Percentiles rank a stretch among this genome's conserved stretches.
These are phyloP conservation scores for Fulica atra DNA, from an alignment of 2,113 vertebrate genomes.

Conservation along the genomic window DNA sequence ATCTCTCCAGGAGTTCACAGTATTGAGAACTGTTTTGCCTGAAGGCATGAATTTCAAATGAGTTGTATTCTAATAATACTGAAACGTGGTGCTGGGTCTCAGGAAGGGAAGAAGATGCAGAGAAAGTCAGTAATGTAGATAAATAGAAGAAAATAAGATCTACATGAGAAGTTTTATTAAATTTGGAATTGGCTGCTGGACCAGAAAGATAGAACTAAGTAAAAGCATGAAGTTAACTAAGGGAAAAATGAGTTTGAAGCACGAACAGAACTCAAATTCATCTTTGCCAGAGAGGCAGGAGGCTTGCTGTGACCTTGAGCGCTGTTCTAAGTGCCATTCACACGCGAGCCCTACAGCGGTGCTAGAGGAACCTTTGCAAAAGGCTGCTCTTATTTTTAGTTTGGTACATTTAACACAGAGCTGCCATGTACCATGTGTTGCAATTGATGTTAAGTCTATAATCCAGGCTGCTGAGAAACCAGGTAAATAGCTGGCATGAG, in stretches of 20 bases:
- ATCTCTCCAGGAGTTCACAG: not conserved
- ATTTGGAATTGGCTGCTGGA: conserved; percentile 25
- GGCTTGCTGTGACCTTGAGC: conserved; percentile 44
- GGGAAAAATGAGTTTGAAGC: conserved; percentile 33
- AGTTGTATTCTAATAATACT: not conserved
- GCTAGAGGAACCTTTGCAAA: fast-evolving
- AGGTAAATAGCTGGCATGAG: fast-evolving
- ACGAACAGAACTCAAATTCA: conserved; percentile 3
- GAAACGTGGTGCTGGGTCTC: not conserved
- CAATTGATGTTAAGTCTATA: not conserved
- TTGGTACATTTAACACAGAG: not conserved
- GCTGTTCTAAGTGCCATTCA: not conserved
- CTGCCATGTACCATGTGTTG: fast-evolving
- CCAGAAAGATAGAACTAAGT: conserved; percentile 25
- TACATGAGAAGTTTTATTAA: conserved; percentile 36
- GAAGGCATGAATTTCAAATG: not conserved
- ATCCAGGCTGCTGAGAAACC: not conserved
- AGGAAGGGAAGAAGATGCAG: not conserved
- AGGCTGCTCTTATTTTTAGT: not conserved
- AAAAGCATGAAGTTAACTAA: conserved; percentile 56
- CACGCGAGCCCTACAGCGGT: fast-evolving
- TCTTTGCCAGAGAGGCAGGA: not conserved
- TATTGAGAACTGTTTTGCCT: not conserved
- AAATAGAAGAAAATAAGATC: conserved; percentile 39
- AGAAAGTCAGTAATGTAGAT: not conserved